phyloP scores from a whole-genome alignment of 1,140 invertebrate genomes.

The Drosophila nigrodunni region DNA sequence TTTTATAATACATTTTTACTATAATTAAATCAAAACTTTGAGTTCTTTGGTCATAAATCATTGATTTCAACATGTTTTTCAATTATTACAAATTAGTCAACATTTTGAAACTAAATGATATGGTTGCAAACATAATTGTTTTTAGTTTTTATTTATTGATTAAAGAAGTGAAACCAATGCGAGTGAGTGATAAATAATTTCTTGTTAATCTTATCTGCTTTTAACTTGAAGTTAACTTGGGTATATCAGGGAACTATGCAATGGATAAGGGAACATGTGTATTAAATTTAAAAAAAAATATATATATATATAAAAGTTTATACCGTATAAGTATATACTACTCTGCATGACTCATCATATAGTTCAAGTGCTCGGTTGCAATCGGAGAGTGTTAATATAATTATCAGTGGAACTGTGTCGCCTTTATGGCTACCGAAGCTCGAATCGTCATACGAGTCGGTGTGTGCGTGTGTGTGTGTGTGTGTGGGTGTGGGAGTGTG shows the following conservation, averaged over 20 bases:
- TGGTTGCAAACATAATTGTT: background rate
- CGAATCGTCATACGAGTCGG: conserved; percentile 6
- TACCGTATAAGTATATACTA: too few species aligned
- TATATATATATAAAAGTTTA: too few species aligned
- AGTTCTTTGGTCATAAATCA: too few species aligned
- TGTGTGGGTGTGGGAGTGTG: conserved; percentile 21
- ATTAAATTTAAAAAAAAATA: background rate
- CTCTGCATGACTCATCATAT: conserved; percentile 19
- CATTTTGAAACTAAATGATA: background rate
- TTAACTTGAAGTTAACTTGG: background rate
- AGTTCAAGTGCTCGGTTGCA: conserved; percentile 3
- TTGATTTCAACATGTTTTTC: background rate
- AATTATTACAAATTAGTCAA: background rate
- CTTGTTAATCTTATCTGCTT: conserved; percentile 8
- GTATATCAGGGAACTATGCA: background rate
- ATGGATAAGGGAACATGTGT: background rate
- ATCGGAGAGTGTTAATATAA: conserved; percentile 16
- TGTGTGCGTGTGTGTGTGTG: conserved; percentile 7
- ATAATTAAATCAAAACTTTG: too few species aligned
- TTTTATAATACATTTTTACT: too few species aligned
- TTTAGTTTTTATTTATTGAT: background rate
- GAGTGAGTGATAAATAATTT: background rate
- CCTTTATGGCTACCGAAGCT: conserved; percentile 29
- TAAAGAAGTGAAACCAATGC: background rate
- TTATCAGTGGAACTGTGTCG: conserved; percentile 39